These are phyloP conservation scores for Diorhabda elongata DNA, from an alignment of 1,140 invertebrate species.

Conservation along the genomic window DNA sequence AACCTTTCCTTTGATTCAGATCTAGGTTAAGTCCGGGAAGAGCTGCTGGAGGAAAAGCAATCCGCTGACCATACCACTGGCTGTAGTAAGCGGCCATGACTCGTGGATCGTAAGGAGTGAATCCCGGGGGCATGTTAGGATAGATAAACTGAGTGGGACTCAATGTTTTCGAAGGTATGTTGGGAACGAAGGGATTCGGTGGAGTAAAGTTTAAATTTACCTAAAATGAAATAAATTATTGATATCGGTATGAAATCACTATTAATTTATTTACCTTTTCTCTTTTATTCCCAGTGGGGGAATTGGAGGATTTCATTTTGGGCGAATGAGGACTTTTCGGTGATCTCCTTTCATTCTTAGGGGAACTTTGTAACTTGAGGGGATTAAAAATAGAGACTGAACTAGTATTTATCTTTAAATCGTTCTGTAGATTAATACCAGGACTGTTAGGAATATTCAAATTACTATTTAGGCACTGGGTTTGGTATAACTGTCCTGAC, in stretches of 20 bases:
- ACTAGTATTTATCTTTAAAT: conserved; percentile 43
- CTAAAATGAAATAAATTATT: background rate
- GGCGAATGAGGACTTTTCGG: conserved; percentile 44
- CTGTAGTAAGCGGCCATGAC: conserved; percentile 43
- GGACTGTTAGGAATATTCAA: background rate
- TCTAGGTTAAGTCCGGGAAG: conserved; percentile 14
- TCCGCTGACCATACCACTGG: conserved; percentile 36
- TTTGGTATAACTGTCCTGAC: conserved; percentile 43
- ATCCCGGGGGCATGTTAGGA: conserved; percentile 47
- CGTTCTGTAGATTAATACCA: conserved; percentile 33
- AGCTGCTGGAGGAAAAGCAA: conserved; percentile 30
- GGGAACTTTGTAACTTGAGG: conserved; percentile 41
- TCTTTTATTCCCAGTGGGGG: conserved; percentile 31
- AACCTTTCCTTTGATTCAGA: conserved; percentile 31
- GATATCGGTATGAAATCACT: background rate
- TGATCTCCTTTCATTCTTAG: conserved; percentile 39
- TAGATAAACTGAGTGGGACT: conserved; percentile 52
- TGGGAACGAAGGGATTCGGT: conserved; percentile 56
- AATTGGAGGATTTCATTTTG: conserved; percentile 24
- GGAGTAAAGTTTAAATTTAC: conserved; percentile 43
- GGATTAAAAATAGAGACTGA: conserved; percentile 45
- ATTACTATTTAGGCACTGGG: background rate
- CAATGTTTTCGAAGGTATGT: conserved; percentile 49
- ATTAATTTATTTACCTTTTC: conserved; percentile 30
- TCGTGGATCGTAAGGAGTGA: conserved; percentile 44